These are phyloP conservation scores for Pan troglodytes DNA, from an alignment of 2,113 vertebrate species.

Conservation along the genomic window DNA sequence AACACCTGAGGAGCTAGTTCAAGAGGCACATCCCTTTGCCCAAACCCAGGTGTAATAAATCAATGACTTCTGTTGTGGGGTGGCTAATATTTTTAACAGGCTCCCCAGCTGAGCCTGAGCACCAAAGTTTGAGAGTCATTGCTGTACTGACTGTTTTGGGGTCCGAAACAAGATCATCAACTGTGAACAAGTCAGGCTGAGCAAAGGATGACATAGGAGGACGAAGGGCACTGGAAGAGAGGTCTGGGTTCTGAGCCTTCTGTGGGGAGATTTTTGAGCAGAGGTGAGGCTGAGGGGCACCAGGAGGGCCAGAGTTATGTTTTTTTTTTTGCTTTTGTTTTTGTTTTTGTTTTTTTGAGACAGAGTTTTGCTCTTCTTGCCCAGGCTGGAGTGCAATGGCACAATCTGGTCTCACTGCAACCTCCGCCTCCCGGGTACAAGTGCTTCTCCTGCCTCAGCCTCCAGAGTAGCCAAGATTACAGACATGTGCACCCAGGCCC, in stretches of 20 bases:
- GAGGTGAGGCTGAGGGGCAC: background rate
- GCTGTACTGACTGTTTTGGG: background rate
- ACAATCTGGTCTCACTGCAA: too few relatives aligned
- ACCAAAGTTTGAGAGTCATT: background rate
- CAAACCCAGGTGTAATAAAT: too few relatives aligned
- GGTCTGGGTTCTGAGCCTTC: background rate
- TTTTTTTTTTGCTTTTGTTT: too few relatives aligned
- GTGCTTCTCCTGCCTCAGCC: too few relatives aligned
- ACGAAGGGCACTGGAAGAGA: background rate
- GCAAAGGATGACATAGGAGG: background rate
- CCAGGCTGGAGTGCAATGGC: too few relatives aligned
- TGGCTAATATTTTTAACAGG: background rate
- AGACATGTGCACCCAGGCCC: too few relatives aligned
- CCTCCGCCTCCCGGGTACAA: too few relatives aligned
- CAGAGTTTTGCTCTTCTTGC: too few relatives aligned
- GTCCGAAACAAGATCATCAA: background rate
- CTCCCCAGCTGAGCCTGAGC: background rate
- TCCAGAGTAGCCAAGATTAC: too few relatives aligned
- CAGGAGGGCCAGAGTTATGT: background rate
- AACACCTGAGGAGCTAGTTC: background rate
- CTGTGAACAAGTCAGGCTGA: background rate
- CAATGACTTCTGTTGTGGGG: background rate
- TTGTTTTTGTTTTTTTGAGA: too few relatives aligned
- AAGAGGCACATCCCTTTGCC: background rate
- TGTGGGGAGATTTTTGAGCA: background rate